phyloP scores from a whole-genome alignment of 64 coral and sea anemone species.

The Acropora yongei region DNA sequence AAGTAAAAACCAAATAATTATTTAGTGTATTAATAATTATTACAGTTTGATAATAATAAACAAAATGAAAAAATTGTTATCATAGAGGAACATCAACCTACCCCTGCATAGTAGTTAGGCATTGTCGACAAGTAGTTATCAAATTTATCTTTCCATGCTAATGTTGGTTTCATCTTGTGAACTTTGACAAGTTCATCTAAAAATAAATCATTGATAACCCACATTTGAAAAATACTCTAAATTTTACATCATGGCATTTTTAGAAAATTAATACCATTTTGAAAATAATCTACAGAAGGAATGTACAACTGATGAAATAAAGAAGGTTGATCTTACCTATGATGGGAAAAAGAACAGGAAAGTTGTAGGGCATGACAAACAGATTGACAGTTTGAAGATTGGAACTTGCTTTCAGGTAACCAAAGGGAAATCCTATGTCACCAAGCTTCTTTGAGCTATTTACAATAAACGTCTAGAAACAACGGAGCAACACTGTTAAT shows the following conservation, averaged over 20 bases:
- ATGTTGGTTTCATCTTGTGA: constrained; percentile 90
- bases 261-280: neutral
- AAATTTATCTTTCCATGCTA: constrained; percentile 93
- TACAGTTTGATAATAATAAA: neutral
- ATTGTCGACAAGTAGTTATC: constrained; percentile 79
- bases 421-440: constrained; percentile 79
- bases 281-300: neutral
- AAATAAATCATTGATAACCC: constrained; percentile 3
- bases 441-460: constrained; percentile 77
- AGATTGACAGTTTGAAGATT: constrained; percentile 95
- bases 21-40: too few relatives aligned
- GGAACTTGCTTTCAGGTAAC: constrained; percentile 93
- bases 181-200: constrained; percentile 98
- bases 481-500: neutral
- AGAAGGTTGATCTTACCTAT: constrained; percentile 73
- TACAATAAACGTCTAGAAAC: constrained; percentile 83
- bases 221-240: too few relatives aligned
- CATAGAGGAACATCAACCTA: constrained; percentile 44
- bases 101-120: constrained; percentile 94
- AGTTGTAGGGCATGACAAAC: constrained; percentile 99
- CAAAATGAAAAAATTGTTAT: neutral
- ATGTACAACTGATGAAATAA: neutral
- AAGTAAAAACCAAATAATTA: too few relatives aligned
- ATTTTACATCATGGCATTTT: neutral
- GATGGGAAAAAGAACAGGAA: constrained; percentile 89